Percentiles rank a stretch among this genome's conserved stretches.
Conservation (phyloP, 2,113 vertebrate species). For the Colinus virginianus region DNA sequence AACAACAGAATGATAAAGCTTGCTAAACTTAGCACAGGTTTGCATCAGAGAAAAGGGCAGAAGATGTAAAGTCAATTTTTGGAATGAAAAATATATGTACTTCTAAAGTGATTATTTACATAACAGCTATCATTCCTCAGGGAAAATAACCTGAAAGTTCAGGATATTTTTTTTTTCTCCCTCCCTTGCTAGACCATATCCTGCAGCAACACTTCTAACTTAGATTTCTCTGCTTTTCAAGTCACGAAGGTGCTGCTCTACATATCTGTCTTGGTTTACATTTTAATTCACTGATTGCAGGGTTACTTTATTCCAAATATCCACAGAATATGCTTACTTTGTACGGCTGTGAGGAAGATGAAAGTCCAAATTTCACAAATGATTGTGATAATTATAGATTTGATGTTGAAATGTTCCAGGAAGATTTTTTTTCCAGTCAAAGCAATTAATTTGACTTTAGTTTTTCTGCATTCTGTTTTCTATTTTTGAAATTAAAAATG, state of each 20-base stretch:
- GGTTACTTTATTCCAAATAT: neutral
- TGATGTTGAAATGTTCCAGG: neutral
- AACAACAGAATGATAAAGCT: neutral
- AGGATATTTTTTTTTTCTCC: neutral
- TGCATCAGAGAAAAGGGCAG: neutral
- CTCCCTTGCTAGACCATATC: neutral
- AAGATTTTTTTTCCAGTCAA: neutral
- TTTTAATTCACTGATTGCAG: neutral
- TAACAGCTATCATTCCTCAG: neutral
- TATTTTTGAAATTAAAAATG: neutral
- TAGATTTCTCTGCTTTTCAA: neutral
- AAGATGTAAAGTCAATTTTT: slow-evolving; percentile 27
- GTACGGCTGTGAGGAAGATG: neutral
- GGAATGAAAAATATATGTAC: neutral
- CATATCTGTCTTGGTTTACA: neutral
- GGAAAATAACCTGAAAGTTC: neutral
- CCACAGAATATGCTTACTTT: neutral
- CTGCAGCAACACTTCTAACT: neutral
- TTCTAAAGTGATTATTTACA: slow-evolving; percentile 29
- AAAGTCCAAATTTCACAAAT: neutral
- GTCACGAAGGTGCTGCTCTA: neutral
- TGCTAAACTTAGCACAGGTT: neutral
- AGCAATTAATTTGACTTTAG: neutral
- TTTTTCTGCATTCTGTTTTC: neutral
- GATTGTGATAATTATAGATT: neutral